Conservation (phyloP, 2,797 vertebrate species). For the Falco cherrug region DNA sequence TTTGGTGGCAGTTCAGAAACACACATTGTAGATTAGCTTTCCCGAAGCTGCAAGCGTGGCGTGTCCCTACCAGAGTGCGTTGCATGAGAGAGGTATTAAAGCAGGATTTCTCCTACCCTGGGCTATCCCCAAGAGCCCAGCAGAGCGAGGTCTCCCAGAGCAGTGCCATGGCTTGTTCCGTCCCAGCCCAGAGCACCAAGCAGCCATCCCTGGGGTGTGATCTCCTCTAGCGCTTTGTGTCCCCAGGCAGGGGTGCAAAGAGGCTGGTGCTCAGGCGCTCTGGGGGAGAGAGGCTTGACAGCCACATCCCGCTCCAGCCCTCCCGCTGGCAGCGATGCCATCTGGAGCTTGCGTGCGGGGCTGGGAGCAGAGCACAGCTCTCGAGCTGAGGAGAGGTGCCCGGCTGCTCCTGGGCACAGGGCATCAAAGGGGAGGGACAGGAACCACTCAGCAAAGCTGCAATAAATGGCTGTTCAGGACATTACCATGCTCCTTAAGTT, state of each 20-base stretch:
- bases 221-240: not conserved
- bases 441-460: constrained; percentile 42
- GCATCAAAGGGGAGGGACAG: constrained; percentile 6
- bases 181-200: not conserved
- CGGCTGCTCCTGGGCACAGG: not conserved
- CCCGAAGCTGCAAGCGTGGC: not conserved
- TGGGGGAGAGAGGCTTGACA: not conserved
- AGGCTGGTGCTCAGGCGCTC: not conserved
- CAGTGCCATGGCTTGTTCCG: not conserved
- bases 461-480: constrained; percentile 61
- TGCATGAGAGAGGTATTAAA: constrained; percentile 2
- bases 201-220: not conserved
- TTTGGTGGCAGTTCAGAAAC: constrained; percentile 63
- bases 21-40: constrained; percentile 61
- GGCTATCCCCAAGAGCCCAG: not conserved
- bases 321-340: not conserved
- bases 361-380: not conserved
- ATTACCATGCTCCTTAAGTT: constrained; percentile 68
- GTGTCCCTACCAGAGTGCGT: not conserved
- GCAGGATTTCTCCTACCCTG: constrained; percentile 38
- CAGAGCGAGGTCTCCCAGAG: not conserved
- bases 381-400: not conserved
- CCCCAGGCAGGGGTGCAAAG: not conserved
- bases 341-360: not conserved
- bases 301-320: not conserved